phyloP scores from a whole-genome alignment of 2,797 vertebrate species.

The Tenualosa thibaudeaui region DNA sequence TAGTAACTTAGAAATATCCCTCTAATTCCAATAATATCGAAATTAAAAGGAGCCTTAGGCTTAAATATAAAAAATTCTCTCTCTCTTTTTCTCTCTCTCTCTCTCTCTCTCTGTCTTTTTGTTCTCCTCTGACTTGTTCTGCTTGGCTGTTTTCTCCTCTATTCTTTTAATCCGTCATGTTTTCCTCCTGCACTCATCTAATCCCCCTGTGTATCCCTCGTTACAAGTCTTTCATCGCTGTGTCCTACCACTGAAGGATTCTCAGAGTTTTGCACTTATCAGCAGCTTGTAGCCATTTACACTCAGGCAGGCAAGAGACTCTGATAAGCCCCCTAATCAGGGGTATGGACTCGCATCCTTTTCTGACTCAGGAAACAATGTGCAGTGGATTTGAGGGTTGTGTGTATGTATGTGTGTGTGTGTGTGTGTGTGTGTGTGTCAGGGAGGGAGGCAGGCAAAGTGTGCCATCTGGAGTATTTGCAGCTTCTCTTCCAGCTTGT shows the following conservation, averaged over 20 bases:
- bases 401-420: no score
- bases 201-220: slow-evolving; percentile 17
- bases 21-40: no score
- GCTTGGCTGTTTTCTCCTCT: not conserved
- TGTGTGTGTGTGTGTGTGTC: no score
- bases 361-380: not conserved
- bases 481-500: not conserved
- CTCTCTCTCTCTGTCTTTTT: not conserved
- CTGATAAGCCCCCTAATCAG: slow-evolving; percentile 28
- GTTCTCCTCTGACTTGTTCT: not conserved
- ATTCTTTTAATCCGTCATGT: not conserved
- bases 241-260: slow-evolving; percentile 2
- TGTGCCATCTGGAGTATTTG: not conserved
- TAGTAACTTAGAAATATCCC: no score
- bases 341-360: not conserved
- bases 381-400: not conserved
- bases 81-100: not conserved
- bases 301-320: not conserved
- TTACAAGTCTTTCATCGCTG: slow-evolving; percentile 32
- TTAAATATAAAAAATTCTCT: not conserved
- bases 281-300: slow-evolving; percentile 28
- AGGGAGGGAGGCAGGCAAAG: no score
- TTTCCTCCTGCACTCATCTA: not conserved
- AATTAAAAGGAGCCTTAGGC: no score
- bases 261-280: slow-evolving; percentile 29